phyloP scores from a whole-genome alignment of 1,140 invertebrate species.

The Nylanderia fulva region DNA sequence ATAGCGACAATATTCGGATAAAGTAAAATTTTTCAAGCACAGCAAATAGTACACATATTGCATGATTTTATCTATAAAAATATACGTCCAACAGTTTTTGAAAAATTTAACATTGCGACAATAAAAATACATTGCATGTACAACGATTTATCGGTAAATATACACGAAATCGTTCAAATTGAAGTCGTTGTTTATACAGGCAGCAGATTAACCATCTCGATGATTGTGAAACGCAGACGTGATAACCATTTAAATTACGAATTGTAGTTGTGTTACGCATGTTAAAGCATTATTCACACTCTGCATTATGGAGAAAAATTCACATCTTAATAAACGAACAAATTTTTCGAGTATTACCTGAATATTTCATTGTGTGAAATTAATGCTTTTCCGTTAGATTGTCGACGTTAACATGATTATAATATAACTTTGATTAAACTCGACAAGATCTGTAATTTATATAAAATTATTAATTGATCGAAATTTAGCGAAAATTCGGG shows the following conservation, averaged over 20 bases:
- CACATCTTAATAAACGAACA: neutral
- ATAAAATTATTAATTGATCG: conserved; percentile 34
- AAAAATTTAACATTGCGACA: neutral
- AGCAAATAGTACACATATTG: neutral
- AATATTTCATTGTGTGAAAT: neutral
- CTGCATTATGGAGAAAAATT: neutral
- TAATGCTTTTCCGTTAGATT: conserved; percentile 12
- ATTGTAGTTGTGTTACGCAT: neutral
- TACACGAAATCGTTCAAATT: conserved; percentile 1
- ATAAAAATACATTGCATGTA: conserved; percentile 18
- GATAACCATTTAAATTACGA: conserved; percentile 23
- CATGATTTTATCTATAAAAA: neutral
- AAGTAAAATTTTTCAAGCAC: neutral
- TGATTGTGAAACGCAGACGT: conserved; percentile 40
- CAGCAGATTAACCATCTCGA: neutral
- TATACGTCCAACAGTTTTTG: neutral
- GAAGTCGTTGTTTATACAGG: conserved; percentile 28
- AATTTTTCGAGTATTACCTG: neutral
- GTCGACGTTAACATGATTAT: conserved; percentile 17
- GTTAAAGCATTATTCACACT: conserved; percentile 8
- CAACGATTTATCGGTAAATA: neutral
- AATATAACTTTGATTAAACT: conserved; percentile 42
- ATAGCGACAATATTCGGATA: neutral
- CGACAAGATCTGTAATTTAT: conserved; percentile 21
- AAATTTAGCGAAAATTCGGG: conserved; percentile 15